Evolutionary conservation across 2,797 vertebrate species (phyloP), one percentile per base, ranked within the genome.

Genomic region (Alfaro cultratus): DNA sequence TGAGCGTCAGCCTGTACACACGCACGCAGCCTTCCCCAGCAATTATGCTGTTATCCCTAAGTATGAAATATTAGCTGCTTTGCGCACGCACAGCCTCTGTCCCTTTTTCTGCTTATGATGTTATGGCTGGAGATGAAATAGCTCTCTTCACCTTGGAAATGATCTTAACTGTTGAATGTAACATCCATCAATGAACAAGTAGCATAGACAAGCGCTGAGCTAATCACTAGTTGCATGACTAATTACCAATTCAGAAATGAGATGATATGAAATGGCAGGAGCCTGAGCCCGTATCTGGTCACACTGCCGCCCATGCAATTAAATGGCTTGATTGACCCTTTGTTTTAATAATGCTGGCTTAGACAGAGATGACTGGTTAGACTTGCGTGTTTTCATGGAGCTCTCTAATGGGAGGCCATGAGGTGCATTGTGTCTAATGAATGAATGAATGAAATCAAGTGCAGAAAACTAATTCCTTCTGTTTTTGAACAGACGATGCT

Each of bases 221-320:
- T 95, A 95, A 95, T 95, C 92, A 93, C 86, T 85, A 85, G 71
- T 89, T 88, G 88, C 92, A 90, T 94, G 95, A 95, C 95, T 95
- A 95, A 95, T 95, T 95, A 91, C 92, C 91, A 85, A 90, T 87
- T 87, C 89, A 88, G 89, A 92, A 94, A 93, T 94, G 92, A 94
- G 94, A 93, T 93, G 92, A 92, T 93, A 90, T 89, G 90, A 94
- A 93, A 93, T 90, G 90, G 89, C 89, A 87, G 90, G 81, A 88
- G 88, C 80, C 83, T 29, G 86, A 85, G 88, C 85, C 87, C 79
- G 90, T 91, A 89, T 92, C 92, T 92, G 84, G 85, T 91, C 93
- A 80, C 90, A 91, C 91, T 90, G 82, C 91, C 90, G 85, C 91
- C 89, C 90, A 92, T 90, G 88, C 93, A 94, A 95, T 95, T 94